phyloP scores from a whole-genome alignment of 2,113 vertebrate genomes.

The Oreamnos americanus region DNA sequence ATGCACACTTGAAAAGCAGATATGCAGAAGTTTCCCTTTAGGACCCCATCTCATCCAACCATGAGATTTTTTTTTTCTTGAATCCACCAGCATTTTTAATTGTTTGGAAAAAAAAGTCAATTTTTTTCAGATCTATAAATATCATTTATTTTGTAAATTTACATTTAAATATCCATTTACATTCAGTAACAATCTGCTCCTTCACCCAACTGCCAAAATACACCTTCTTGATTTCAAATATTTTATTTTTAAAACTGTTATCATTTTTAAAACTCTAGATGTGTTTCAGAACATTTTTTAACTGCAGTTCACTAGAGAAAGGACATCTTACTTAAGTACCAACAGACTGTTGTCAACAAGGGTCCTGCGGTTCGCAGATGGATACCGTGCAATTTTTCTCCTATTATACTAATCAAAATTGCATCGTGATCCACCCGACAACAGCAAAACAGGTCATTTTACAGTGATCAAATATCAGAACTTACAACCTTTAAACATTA shows the following conservation, averaged over 20 bases:
- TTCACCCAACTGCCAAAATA: neutral
- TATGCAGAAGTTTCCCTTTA: neutral
- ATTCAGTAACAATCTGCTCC: neutral
- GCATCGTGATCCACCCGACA: constrained; percentile 96
- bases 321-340: neutral
- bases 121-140: neutral
- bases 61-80: neutral
- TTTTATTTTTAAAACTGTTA: constrained; percentile 4
- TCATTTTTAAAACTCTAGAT: neutral
- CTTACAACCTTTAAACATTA: neutral
- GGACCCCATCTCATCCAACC: neutral
- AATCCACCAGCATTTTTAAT: neutral
- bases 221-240: neutral
- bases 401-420: constrained; percentile 89
- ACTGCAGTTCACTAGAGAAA: neutral
- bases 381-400: constrained; percentile 98
- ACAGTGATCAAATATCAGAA: neutral
- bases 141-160: constrained; percentile 59
- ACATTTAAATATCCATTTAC: neutral
- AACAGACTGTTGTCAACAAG: constrained; percentile 47
- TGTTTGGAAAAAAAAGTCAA: neutral
- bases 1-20: neutral
- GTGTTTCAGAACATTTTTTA: neutral
- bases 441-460: constrained; percentile 87
- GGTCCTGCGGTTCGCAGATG: constrained; percentile 96